phyloP scores from a whole-genome alignment of 2,797 vertebrate species.

The Poeciliopsis gracilis region DNA sequence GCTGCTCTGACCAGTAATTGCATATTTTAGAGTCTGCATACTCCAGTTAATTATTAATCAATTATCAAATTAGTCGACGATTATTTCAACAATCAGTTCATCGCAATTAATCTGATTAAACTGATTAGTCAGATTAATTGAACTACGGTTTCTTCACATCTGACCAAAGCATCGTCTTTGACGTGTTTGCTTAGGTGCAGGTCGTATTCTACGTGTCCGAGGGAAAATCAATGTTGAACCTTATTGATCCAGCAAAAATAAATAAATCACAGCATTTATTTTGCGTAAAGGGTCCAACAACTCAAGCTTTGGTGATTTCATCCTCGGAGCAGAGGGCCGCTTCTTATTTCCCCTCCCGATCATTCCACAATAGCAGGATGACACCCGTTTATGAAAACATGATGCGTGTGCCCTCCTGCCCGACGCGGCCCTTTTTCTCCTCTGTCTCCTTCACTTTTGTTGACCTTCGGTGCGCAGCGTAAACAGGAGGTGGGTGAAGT shows the following conservation, averaged over 20 bases:
- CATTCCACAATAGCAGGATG: slow-evolving; percentile 73
- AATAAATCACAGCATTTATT: not conserved
- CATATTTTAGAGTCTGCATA: no score
- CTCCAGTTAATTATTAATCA: no score
- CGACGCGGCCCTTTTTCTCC: not conserved
- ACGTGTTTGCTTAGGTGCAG: not conserved
- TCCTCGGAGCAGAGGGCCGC: not conserved
- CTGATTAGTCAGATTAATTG: no score
- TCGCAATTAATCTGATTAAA: no score
- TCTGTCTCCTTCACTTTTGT: slow-evolving; percentile 56
- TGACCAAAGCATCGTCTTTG: not conserved
- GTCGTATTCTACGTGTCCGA: not conserved
- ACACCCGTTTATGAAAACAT: slow-evolving; percentile 49
- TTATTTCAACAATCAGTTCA: no score
- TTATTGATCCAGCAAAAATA: not conserved
- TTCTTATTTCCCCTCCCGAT: slow-evolving; percentile 32
- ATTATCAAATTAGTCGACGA: no score
- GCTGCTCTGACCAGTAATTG: no score
- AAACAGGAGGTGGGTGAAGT: slow-evolving; percentile 72
- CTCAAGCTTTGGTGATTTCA: not conserved
- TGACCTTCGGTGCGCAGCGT: slow-evolving; percentile 41
- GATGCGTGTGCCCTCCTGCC: not conserved
- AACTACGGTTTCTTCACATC: not conserved
- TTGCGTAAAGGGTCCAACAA: not conserved
- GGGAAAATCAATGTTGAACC: not conserved